Conservation (phyloP, 2,113 vertebrate genomes). For the Solea senegalensis region DNA sequence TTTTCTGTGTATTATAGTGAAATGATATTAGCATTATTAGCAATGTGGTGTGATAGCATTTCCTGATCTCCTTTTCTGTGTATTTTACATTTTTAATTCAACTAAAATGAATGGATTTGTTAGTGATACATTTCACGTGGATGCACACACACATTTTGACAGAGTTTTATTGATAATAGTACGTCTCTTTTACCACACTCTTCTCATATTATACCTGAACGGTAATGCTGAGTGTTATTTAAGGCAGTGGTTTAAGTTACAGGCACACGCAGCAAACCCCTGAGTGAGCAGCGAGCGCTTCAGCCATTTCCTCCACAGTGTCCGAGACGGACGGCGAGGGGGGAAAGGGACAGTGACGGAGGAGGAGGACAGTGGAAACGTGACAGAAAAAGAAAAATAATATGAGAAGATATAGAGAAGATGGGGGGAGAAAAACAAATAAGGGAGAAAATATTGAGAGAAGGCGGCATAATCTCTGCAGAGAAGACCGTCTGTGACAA, state of each 20-base stretch:
- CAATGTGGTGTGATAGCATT: no score
- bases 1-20: no score
- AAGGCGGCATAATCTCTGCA: conserved; percentile 6
- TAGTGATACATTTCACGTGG: no score
- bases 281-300: conserved; percentile 45
- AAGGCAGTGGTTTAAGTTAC: conserved; percentile 59
- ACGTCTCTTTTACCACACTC: no score
- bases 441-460: conserved; percentile 14
- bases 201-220: no score
- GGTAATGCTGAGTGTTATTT: no score
- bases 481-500: conserved; percentile 48
- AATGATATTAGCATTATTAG: no score
- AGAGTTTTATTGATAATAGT: no score
- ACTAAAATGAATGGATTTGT: no score
- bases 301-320: conserved; percentile 25
- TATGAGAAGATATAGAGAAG: conserved; percentile 5
- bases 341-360: background rate
- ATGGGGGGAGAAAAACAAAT: background rate
- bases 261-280: conserved; percentile 48
- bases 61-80: no score
- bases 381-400: background rate
- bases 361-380: conserved; percentile 18
- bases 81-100: no score
- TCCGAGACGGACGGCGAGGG: background rate
- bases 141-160: no score